Percentiles rank a stretch among this genome's conserved stretches.
These are phyloP conservation scores for Cheiracanthium punctorium DNA, from an alignment of 2,888 invertebrate species.

Conservation along the genomic window DNA sequence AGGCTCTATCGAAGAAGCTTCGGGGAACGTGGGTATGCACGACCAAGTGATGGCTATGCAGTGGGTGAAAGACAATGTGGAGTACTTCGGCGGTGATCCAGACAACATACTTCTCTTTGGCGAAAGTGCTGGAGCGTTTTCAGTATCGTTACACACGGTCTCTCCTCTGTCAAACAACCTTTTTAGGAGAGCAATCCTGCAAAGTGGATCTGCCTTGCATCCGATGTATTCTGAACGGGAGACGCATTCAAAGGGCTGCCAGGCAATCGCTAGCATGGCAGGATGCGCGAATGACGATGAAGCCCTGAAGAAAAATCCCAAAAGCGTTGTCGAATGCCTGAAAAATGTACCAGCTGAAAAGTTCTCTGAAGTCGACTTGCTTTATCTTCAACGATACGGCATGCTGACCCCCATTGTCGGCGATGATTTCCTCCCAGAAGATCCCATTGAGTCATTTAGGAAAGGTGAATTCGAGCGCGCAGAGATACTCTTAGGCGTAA, in stretches of 20 bases:
- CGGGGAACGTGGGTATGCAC: conserved; percentile 65
- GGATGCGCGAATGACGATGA: not conserved
- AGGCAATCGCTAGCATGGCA: too few species aligned
- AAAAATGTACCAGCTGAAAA: not conserved
- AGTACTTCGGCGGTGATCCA: too few species aligned
- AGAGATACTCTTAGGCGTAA: conserved; percentile 65
- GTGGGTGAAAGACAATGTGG: conserved; percentile 55
- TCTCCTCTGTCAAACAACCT: too few species aligned
- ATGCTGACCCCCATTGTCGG: too few species aligned
- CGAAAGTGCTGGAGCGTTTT: conserved; percentile 60
- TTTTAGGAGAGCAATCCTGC: too few species aligned
- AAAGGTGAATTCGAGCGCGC: not conserved
- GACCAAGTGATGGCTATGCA: conserved; percentile 62
- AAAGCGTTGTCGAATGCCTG: too few species aligned
- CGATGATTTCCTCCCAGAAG: not conserved
- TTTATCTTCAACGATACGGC: not conserved
- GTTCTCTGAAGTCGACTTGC: not conserved
- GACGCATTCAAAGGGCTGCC: not conserved
- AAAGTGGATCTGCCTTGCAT: too few species aligned
- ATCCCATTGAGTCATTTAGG: not conserved
- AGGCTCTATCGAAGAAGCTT: conserved; percentile 33
- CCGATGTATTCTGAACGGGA: not conserved
- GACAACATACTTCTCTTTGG: conserved; percentile 57
- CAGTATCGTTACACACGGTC: conserved; percentile 22
- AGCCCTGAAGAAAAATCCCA: not conserved